Base-by-base conservation (phyloP, 2,113 vertebrate genomes). In the Osmerus eperlanus region DNA sequence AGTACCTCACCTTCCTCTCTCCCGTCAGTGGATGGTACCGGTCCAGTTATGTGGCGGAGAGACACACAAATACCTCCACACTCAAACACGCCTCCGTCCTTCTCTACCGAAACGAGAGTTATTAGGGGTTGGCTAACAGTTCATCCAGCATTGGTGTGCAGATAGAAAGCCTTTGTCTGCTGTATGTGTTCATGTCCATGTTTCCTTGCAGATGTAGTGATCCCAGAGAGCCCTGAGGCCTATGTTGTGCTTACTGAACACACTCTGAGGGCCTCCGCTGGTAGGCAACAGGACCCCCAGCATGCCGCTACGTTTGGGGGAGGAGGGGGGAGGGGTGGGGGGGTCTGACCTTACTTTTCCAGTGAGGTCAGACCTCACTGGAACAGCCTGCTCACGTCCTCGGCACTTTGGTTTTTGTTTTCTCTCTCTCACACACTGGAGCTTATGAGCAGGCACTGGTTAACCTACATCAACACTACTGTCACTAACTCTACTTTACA, bases 201-300 rank as follows among this genome's bases (percentile, higher is more conserved):
- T 95, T 90, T 96, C 88, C 93, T 96, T 94, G 76, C 96, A 99
- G 95, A 97, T 94, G 85, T 97, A 95, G 92, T 92, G 91, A 96
- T 99, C 81, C 94, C 97, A 58, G 96, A 97, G 91, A 97, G 91
- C 90, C 92, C 94, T 15, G 97, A 97, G 89, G 95, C 93, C 92
- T 98, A 91, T 97, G 90, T 97, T 94, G 95, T 93, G 92, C 91
- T 97, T 91, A 99, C 96, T 91, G 95, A 96, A 89, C 93, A 94
- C 88, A 89, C 93, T 78, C 95, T 98, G 93, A 95, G 89, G 94
- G 93, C 90, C 87, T 87, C 86, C 82, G 91, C 93, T 91, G 97
- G 95, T 98, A 97, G 94, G 96, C 93, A 87, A 79, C 84, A 82
- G 72, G 86, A 88, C 86, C 81, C 68, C 74, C 71, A 84, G 84